Percentiles rank a stretch among this genome's conserved stretches.
Evolutionary conservation across 2,113 vertebrate species (phyloP).

Genomic region (Pogonocichla stellata): DNA sequence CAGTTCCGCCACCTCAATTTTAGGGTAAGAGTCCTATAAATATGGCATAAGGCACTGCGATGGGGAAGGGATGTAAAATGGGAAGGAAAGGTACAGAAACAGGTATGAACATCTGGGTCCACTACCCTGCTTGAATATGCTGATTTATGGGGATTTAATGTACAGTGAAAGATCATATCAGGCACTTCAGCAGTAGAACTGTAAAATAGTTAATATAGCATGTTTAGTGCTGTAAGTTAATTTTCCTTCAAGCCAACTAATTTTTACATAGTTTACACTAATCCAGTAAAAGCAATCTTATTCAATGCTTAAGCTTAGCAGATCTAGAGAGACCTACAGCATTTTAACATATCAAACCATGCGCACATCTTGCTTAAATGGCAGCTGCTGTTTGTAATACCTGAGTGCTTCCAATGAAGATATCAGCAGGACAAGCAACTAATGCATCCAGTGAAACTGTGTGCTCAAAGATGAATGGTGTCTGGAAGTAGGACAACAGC

Average conservation of each 20-base stretch:
- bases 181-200: not conserved
- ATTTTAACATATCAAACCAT: not conserved
- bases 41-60: not conserved
- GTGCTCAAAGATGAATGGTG: constrained; percentile 1
- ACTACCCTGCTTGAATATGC: not conserved
- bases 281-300: not conserved
- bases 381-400: not conserved
- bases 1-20: fast-evolving
- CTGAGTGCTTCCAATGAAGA: not conserved
- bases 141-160: not conserved
- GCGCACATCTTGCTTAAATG: not conserved
- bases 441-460: not conserved
- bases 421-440: not conserved
- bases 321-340: not conserved
- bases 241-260: not conserved
- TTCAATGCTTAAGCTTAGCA: not conserved
- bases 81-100: not conserved
- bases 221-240: not conserved
- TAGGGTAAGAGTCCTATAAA: not conserved
- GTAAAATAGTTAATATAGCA: not conserved
- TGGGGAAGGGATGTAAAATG: not conserved
- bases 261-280: not conserved
- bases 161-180: not conserved
- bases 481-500: constrained; percentile 54
- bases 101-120: not conserved